These are phyloP conservation scores for Molossus molossus DNA, from an alignment of 2,797 vertebrate genomes.

Conservation along the genomic window DNA sequence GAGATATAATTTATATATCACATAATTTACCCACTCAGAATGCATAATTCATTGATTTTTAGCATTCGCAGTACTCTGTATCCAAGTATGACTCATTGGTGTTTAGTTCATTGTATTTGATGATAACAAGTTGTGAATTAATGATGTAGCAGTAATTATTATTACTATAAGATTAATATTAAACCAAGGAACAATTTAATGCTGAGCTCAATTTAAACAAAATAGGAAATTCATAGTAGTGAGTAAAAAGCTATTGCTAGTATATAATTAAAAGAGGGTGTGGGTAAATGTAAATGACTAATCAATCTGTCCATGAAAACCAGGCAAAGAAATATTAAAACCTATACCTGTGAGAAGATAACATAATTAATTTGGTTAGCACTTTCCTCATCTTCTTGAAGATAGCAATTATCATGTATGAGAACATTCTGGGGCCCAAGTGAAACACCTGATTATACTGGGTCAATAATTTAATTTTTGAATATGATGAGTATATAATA, in stretches of 20 bases:
- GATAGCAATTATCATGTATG: neutral
- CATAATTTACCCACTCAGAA: neutral
- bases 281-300: neutral
- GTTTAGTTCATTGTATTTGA: slow-evolving; percentile 44
- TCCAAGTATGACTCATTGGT: neutral
- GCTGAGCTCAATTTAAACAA: slow-evolving; percentile 24
- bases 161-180: neutral
- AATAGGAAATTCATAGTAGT: neutral
- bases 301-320: neutral
- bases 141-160: slow-evolving; percentile 8
- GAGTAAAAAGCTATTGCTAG: neutral
- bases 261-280: neutral
- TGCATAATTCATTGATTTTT: neutral
- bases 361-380: slow-evolving; percentile 6
- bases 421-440: slow-evolving; percentile 32
- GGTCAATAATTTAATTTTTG: slow-evolving; percentile 36
- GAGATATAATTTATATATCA: neutral
- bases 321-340: slow-evolving; percentile 6
- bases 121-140: slow-evolving; percentile 16
- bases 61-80: neutral
- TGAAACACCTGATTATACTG: neutral
- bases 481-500: neutral
- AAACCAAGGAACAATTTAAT: slow-evolving; percentile 25
- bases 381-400: neutral
- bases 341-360: slow-evolving; percentile 22